A percentile compares a stretch with the other conserved stretches of the same genome.
phyloP scores from a whole-genome alignment of 2,113 vertebrate species.

The Osmerus mordax region DNA sequence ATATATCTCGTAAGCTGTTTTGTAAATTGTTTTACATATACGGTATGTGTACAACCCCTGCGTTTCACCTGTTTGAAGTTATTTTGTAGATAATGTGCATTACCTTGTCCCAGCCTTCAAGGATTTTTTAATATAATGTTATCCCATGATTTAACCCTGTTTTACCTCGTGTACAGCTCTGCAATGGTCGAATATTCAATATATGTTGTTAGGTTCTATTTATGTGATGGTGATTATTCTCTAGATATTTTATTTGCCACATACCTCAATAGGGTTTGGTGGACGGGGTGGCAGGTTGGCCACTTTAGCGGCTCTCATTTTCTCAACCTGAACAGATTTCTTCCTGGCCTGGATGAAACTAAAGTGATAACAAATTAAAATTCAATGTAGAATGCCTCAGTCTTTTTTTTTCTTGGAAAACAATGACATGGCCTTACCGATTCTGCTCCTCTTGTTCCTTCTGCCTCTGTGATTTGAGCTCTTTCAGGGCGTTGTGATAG shows the following conservation, averaged over 20 bases:
- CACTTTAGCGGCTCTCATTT: constrained; percentile 81
- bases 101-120: no score
- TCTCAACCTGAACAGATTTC: constrained; percentile 82
- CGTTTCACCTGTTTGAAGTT: no score
- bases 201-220: not conserved
- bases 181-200: not conserved
- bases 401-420: not conserved
- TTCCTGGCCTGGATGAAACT: constrained; percentile 79
- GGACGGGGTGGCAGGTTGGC: constrained; percentile 79
- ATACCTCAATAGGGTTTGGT: constrained; percentile 77
- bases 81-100: no score
- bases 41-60: no score
- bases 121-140: no score
- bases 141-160: no score
- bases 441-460: constrained; percentile 67
- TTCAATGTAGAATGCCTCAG: not conserved
- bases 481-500: constrained; percentile 80
- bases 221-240: no score
- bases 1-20: not conserved
- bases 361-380: constrained; percentile 13
- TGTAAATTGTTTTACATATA: no score
- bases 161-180: not conserved
- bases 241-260: not conserved
- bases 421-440: constrained; percentile 63
- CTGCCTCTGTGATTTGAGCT: constrained; percentile 79